Base-by-base conservation (phyloP, 2,113 vertebrate species). In the Cottus gobio region DNA sequence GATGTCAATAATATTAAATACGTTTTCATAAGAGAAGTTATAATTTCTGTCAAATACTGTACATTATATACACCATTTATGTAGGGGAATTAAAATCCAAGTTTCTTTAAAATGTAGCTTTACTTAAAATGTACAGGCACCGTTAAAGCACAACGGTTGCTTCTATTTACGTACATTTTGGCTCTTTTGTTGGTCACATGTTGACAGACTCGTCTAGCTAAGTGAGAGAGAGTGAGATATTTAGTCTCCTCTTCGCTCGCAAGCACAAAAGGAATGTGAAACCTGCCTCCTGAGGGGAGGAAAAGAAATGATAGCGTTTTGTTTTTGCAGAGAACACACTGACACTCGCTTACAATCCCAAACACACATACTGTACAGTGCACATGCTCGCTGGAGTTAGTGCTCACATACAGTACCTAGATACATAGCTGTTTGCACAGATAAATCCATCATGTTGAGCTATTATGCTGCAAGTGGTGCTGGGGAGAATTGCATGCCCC, bases 361-460 rank as follows among this genome's bases (percentile, higher is more conserved):
- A 60, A 58, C 61, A 69, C 54, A 67, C 62, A 78, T 7, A 75
- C 46, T 60, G 24, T 75, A 65, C 24, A 15, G 30, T 7, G 24
- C 76, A 78, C 67, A 61, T 46, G 62, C 67, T 71, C 3, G 56
- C 74, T 75, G 39, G 57, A 75, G 79, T 86, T 82, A 71, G 65
- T 54, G 80, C 71, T 82, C 81, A 84, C 58, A 83, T 79, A 81
- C 46, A 58, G 80, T 73, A 80, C 46, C 58, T 63, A 80, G 77
- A 89, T 82, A 84, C 84, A 83, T 65, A 84, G 77, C 73, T 64
- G 82, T 57, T 57, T 80, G 82, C 65, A 60, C 42, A 66, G 82
- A 91, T 89, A 82, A 90, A 95, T 93, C 86, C 82, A 93, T 94
- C 91, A 91, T 81, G 31, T 85, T 92, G 91, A 93, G 86, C 77